Conservation (phyloP, 2,113 vertebrate species). For the Chelonoidis abingdonii region DNA sequence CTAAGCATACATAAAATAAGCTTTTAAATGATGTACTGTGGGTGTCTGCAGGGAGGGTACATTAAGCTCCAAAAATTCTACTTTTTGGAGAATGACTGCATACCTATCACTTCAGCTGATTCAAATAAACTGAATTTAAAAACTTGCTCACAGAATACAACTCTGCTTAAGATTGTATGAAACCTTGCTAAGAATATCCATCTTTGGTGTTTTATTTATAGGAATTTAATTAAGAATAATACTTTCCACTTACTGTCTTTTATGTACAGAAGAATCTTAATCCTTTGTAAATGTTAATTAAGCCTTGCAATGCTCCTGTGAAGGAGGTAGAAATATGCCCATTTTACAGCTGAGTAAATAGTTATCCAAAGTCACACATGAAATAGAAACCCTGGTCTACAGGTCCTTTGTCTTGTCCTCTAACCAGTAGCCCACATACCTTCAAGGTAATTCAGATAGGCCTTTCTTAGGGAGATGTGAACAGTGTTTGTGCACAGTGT, state of each 20-base stretch:
- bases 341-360: background rate
- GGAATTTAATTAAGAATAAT: slow-evolving; percentile 67
- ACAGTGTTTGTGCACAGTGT: background rate
- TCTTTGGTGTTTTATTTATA: slow-evolving; percentile 19
- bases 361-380: background rate
- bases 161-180: slow-evolving; percentile 52
- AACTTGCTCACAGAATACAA: slow-evolving; percentile 24
- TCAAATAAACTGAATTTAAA: slow-evolving; percentile 62
- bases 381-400: background rate
- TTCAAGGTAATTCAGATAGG: background rate
- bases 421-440: background rate
- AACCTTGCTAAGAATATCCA: slow-evolving; percentile 27
- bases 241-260: slow-evolving; percentile 31
- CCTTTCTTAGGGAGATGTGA: background rate
- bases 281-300: slow-evolving; percentile 69
- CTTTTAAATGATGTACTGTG: background rate
- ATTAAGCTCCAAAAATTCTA: background rate
- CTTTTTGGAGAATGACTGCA: background rate
- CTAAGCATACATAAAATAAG: background rate
- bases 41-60: background rate
- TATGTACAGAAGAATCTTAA: slow-evolving; percentile 53
- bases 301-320: slow-evolving; percentile 24
- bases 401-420: background rate
- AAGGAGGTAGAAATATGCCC: slow-evolving; percentile 30
- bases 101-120: slow-evolving; percentile 43